phyloP scores from a whole-genome alignment of 2,113 vertebrate species.

The Isurus oxyrinchus region DNA sequence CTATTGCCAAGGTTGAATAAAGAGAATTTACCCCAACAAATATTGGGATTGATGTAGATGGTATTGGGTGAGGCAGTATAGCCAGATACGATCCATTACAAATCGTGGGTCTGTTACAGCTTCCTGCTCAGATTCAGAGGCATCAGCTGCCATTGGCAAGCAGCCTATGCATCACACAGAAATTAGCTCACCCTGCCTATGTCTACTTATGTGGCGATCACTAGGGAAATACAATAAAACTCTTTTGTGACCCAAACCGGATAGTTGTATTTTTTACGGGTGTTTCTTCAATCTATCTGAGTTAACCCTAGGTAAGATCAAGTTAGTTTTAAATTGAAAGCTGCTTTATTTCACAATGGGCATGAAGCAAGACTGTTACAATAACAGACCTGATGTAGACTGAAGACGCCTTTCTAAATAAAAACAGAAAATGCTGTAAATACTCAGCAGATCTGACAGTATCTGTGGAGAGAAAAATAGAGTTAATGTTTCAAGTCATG shows the following conservation, averaged over 20 bases:
- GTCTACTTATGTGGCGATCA: background rate
- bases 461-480: too few relatives aligned
- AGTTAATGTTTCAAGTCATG: too few relatives aligned
- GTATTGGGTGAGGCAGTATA: background rate
- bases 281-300: background rate
- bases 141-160: background rate
- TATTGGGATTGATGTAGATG: background rate
- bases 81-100: background rate
- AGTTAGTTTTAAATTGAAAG: background rate
- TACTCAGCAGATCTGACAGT: too few relatives aligned
- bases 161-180: background rate
- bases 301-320: background rate
- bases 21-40: background rate
- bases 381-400: background rate
- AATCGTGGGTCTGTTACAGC: too few relatives aligned
- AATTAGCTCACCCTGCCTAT: background rate
- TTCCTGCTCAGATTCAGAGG: background rate
- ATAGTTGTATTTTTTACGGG: background rate
- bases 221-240: background rate
- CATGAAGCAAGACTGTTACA: background rate
- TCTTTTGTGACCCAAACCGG: background rate
- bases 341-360: background rate
- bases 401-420: background rate
- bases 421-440: too few relatives aligned
- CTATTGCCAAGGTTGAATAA: background rate